Percentiles rank a stretch among this genome's conserved stretches.
phyloP scores from a whole-genome alignment of 1,140 invertebrate genomes.

The Agrypnia vestita region DNA sequence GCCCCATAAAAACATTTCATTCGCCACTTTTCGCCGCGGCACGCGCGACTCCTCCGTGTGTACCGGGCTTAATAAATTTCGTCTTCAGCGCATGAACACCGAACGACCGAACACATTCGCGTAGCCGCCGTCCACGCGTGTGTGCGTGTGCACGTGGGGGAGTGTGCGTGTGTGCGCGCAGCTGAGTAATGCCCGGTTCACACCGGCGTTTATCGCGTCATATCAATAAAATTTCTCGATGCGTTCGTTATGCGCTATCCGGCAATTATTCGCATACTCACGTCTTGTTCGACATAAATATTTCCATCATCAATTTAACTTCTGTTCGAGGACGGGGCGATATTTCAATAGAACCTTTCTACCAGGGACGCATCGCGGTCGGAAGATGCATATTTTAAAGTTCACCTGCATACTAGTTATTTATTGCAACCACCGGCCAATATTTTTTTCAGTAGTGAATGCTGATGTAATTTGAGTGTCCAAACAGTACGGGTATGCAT shows the following conservation, averaged over 20 bases:
- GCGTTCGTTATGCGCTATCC: constrained; percentile 55
- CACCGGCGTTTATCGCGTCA: constrained; percentile 56
- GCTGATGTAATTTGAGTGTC: too few relatives aligned
- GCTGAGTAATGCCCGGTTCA: constrained; percentile 47
- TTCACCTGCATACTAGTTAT: too few relatives aligned
- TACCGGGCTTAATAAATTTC: constrained; percentile 36
- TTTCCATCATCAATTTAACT: constrained; percentile 49
- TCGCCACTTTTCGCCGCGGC: constrained; percentile 36
- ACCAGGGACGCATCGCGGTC: not conserved
- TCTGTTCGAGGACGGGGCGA: constrained; percentile 10
- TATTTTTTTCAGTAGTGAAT: too few relatives aligned
- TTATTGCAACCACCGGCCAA: too few relatives aligned
- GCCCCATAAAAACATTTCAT: constrained; percentile 35
- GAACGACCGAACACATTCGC: not conserved
- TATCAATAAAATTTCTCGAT: constrained; percentile 59
- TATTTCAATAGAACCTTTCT: constrained; percentile 19
- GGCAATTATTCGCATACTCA: constrained; percentile 56
- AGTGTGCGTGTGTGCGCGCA: not conserved
- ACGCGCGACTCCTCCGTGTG: constrained; percentile 11
- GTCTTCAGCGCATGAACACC: constrained; percentile 19
- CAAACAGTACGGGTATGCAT: too few relatives aligned
- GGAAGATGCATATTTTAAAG: too few relatives aligned
- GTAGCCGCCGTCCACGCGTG: not conserved
- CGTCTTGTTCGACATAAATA: constrained; percentile 56
- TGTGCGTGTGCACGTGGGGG: not conserved